Conservation (phyloP, 2,797 vertebrate species). For the Limnodromus scolopaceus region DNA sequence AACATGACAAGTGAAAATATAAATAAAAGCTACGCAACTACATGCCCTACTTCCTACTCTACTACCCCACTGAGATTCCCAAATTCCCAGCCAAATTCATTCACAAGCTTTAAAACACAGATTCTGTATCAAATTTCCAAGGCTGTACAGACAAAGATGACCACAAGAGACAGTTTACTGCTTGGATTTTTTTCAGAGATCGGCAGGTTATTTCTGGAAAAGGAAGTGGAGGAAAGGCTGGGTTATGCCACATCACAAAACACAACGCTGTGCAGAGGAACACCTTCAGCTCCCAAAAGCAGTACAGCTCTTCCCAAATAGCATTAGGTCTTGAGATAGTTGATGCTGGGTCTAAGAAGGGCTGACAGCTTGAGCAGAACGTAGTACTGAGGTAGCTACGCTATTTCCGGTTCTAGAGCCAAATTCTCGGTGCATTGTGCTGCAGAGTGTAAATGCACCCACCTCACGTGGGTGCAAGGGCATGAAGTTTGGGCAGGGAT, state of each 20-base stretch:
- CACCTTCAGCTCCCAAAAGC: background rate
- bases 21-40: background rate
- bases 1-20: background rate
- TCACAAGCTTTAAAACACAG: background rate
- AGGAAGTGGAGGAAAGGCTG: background rate
- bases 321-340: background rate
- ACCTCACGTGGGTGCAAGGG: background rate
- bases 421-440: background rate
- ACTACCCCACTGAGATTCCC: background rate
- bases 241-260: background rate
- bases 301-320: background rate
- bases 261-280: background rate
- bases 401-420: background rate
- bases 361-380: background rate
- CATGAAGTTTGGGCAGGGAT: background rate
- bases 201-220: background rate
- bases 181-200: background rate
- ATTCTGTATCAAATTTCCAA: background rate
- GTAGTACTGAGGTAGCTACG: background rate
- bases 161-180: background rate
- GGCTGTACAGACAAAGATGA: background rate
- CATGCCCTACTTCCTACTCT: background rate
- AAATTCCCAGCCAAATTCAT: background rate
- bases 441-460: background rate
- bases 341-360: background rate